Conservation (phyloP, 2,888 invertebrate species). For the Chrysolina oricalcia region DNA sequence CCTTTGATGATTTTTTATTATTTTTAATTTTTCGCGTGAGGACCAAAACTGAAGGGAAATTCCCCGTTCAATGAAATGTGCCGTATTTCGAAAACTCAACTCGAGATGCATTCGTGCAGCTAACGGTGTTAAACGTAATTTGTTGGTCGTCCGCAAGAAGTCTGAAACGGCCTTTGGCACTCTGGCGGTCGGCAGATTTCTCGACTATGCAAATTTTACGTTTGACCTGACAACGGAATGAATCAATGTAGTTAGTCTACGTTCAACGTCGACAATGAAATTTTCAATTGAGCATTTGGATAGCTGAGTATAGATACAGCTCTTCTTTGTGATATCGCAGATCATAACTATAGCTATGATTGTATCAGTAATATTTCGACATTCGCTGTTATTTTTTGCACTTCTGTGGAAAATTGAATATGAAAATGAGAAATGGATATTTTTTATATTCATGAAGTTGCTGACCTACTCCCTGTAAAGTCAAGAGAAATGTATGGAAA, state of each 20-base stretch:
- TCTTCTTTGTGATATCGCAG: too few relatives aligned
- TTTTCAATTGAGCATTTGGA: not conserved
- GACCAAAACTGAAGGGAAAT: not conserved
- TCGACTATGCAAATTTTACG: slow-evolving; percentile 40
- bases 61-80: not conserved
- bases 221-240: slow-evolving; percentile 30
- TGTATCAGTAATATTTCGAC: too few relatives aligned
- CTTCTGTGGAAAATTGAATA: too few relatives aligned
- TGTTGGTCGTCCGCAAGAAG: slow-evolving; percentile 47
- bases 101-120: slow-evolving; percentile 27
- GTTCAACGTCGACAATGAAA: slow-evolving; percentile 22
- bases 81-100: not conserved
- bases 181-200: slow-evolving; percentile 33
- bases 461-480: too few relatives aligned
- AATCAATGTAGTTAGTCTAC: slow-evolving; percentile 36
- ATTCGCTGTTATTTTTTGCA: too few relatives aligned
- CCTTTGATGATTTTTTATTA: too few relatives aligned
- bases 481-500: too few relatives aligned
- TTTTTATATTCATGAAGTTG: too few relatives aligned
- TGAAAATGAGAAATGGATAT: too few relatives aligned
- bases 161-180: slow-evolving; percentile 44
- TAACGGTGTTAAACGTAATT: slow-evolving; percentile 47
- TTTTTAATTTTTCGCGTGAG: too few relatives aligned
- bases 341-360: too few relatives aligned
- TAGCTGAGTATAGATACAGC: too few relatives aligned